Base-by-base conservation (phyloP, 1,140 invertebrate species). In the Pogonognathellus flavescens region DNA sequence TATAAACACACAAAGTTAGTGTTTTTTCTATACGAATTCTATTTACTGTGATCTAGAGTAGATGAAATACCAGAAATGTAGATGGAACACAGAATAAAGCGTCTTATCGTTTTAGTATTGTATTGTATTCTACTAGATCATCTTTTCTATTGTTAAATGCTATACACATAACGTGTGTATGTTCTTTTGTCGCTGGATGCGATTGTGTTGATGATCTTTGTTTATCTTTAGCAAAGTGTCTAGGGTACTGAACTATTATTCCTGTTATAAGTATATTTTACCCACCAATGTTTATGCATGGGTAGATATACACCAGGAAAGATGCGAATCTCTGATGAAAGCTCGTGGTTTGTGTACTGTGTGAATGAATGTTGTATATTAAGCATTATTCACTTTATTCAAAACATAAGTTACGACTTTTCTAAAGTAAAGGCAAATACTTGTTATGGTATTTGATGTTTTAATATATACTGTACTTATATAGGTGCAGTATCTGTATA, bases 161-260 rank as follows among this genome's bases (percentile, higher is more conserved):
- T 25, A 25, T 22, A 25, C n/a, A n/a, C 20, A 25, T 66, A 66
- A 20, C 14, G 22, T 66, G 11, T 55, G 62, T 66, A 20, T 62
- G 18, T 66, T 66, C 62, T 22, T 66, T 66, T 60, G 59, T 60
- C 59, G 20, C 62, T 66, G 18, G 20, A 25, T 25, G 62, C 62
- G 53, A 14, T 14, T 66, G 20, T 66, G n/a, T 25, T 66, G 62
- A 66, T 66, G 62, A 66, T 66, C 62, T 66, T 66, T 66, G 60
- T 66, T 25, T 66, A 66, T 66, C 62, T 66, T 55, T 2, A 55
- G 9, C 6, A 55, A 55, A 55, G 53, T 55, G 53, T 66, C 62
- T 66, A 25, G 20, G 13, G 62, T 25, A 25, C 14, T 66, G 25
- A 14, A 66, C 20, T 66, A 25, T 62, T 16, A 14, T 10, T 55